Conservation (phyloP, 1,140 invertebrate genomes). For the Laodelphax striatellus region DNA sequence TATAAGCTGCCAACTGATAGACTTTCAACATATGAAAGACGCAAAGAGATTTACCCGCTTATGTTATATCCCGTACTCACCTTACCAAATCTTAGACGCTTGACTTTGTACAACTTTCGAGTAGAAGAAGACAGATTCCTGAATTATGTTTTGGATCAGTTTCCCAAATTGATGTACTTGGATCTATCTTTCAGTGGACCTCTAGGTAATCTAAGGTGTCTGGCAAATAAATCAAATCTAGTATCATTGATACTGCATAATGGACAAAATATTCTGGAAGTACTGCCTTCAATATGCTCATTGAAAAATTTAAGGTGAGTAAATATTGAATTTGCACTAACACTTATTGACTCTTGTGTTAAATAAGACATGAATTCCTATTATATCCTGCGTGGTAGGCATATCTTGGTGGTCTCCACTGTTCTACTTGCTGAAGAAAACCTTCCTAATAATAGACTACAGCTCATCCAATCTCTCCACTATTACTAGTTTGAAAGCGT, state of each 20-base stretch:
- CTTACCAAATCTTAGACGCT: constrained; percentile 47
- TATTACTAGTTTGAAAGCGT: no score
- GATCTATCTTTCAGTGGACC: constrained; percentile 65
- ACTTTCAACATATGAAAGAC: neutral
- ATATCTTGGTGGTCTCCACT: no score
- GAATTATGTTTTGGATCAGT: no score
- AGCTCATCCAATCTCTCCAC: no score
- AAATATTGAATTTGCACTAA: no score
- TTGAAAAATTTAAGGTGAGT: constrained; percentile 34
- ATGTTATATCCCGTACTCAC: constrained; percentile 43
- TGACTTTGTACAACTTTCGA: constrained; percentile 45
- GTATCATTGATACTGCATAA: constrained; percentile 21
- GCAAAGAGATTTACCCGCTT: no score
- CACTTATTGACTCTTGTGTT: no score
- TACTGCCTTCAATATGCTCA: constrained; percentile 1
- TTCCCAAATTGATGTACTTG: constrained; percentile 51
- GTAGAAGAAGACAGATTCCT: constrained; percentile 25
- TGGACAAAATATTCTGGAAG: neutral
- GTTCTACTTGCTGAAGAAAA: no score
- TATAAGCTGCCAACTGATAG: constrained; percentile 9
- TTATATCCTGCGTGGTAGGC: no score
- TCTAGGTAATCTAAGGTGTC: constrained; percentile 41
- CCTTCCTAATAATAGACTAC: no score
- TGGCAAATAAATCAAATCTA: constrained; percentile 49
- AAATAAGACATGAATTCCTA: no score